A percentile compares a stretch with the other conserved stretches of the same genome.
Evolutionary conservation across 1,140 invertebrate genomes (phyloP).

Genomic region (Dendroctonus ponderosae): DNA sequence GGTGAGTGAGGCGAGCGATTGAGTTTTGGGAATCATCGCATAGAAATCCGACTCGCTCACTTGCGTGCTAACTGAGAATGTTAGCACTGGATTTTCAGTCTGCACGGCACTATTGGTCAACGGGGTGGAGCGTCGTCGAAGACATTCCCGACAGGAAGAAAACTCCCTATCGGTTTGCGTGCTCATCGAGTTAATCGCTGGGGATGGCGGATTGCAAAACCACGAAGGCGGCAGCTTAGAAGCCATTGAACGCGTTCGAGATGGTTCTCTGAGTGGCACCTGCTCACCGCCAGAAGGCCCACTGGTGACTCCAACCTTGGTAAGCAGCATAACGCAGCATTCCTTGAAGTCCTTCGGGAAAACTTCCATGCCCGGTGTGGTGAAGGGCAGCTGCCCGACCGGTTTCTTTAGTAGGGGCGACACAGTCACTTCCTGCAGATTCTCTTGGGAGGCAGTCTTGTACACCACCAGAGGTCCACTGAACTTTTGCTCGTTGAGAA

Average conservation of each 20-base stretch:
- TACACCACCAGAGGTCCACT: constrained; percentile 30
- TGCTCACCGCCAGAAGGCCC: constrained; percentile 5
- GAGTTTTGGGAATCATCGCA: constrained; percentile 37
- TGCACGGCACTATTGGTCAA: constrained; percentile 29
- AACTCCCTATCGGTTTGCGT: constrained; percentile 32
- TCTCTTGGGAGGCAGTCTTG: constrained; percentile 12
- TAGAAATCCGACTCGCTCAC: constrained; percentile 37
- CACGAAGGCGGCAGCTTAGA: not conserved
- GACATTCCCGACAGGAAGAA: constrained; percentile 33
- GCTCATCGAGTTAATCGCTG: constrained; percentile 3
- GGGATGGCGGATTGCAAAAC: not conserved
- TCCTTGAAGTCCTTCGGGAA: constrained; percentile 10
- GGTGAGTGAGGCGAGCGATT: constrained; percentile 44
- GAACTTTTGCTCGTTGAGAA: constrained; percentile 34
- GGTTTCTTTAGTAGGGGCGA: constrained; percentile 32
- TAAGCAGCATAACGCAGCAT: constrained; percentile 29
- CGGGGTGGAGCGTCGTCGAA: constrained; percentile 22
- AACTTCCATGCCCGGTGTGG: constrained; percentile 19
- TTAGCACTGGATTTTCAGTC: constrained; percentile 11
- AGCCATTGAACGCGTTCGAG: not conserved
- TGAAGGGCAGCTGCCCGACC: constrained; percentile 33
- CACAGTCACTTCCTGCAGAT: constrained; percentile 12
- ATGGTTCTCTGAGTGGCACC: constrained; percentile 1
- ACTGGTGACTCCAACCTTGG: constrained; percentile 14
- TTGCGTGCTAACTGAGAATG: constrained; percentile 36